These are phyloP conservation scores for Heliconius ethilla DNA, from an alignment of 2,888 invertebrate species.

Conservation along the genomic window DNA sequence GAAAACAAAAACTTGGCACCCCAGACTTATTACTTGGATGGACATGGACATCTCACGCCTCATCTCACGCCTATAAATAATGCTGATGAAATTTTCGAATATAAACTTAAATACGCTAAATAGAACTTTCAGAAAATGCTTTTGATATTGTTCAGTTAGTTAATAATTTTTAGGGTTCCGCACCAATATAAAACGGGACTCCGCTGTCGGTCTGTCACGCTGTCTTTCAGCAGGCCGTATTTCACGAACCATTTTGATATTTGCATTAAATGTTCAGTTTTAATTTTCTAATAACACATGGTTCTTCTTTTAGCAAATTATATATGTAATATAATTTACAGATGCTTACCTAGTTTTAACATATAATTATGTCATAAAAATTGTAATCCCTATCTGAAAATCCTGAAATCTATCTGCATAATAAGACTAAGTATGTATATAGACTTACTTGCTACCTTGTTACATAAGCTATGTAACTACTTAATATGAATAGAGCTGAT, in stretches of 20 bases:
- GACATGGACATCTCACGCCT: constrained; percentile 37
- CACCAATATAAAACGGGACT: not conserved
- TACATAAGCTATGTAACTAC: not conserved
- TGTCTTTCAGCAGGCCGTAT: too few relatives aligned
- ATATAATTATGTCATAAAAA: not conserved
- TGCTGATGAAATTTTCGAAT: constrained; percentile 31
- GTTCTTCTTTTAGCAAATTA: not conserved
- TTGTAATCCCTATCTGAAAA: not conserved
- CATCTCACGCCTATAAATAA: constrained; percentile 39
- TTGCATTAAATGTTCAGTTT: too few relatives aligned
- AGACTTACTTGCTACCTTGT: not conserved
- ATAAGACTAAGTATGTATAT: not conserved
- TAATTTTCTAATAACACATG: not conserved
- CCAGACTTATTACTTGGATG: constrained; percentile 39
- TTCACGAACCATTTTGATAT: too few relatives aligned
- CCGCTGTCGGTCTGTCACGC: too few relatives aligned
- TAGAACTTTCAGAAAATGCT: not conserved
- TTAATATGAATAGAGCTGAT: constrained; percentile 9
- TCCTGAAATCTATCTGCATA: not conserved
- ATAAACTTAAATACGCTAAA: constrained; percentile 14
- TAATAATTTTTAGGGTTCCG: not conserved
- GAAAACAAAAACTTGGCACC: constrained; percentile 46
- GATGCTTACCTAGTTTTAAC: too few relatives aligned
- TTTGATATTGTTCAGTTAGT: not conserved
- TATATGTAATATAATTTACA: too few relatives aligned